Evolutionary conservation across 2,113 vertebrate genomes (phyloP).

Genomic region (Mustela nigripes): DNA sequence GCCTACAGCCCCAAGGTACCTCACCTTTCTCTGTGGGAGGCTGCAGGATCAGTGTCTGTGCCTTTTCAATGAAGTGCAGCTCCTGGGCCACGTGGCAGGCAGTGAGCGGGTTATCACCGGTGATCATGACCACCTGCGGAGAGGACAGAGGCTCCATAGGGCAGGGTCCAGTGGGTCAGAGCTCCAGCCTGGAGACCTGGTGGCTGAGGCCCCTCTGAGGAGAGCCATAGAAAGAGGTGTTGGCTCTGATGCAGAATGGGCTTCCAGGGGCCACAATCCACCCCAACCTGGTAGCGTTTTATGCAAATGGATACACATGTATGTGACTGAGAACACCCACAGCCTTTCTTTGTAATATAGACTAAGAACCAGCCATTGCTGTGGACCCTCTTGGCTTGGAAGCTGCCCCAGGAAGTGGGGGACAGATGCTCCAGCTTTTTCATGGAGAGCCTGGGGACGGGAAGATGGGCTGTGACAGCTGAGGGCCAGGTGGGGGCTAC

Average conservation of each 20-base stretch:
- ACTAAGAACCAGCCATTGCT: neutral
- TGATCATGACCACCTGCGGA: constrained; percentile 96
- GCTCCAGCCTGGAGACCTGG: neutral
- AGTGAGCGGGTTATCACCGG: constrained; percentile 96
- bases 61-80: constrained; percentile 94
- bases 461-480: neutral
- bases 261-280: neutral
- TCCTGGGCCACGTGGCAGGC: constrained; percentile 98
- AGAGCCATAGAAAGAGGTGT: neutral
- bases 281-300: neutral
- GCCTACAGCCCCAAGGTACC: accelerated
- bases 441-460: neutral
- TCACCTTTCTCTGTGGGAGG: constrained; percentile 79
- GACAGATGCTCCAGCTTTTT: neutral
- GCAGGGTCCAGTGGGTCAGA: accelerated
- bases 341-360: neutral
- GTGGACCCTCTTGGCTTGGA: neutral
- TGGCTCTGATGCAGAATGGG: neutral
- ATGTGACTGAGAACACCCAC: neutral
- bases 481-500: neutral
- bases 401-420: neutral
- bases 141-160: neutral
- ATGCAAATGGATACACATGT: accelerated
- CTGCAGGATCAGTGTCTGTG: constrained; percentile 93
- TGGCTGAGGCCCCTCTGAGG: neutral